phyloP scores from a whole-genome alignment of 2,797 vertebrate genomes.

The Gymnothorax reevesii region DNA sequence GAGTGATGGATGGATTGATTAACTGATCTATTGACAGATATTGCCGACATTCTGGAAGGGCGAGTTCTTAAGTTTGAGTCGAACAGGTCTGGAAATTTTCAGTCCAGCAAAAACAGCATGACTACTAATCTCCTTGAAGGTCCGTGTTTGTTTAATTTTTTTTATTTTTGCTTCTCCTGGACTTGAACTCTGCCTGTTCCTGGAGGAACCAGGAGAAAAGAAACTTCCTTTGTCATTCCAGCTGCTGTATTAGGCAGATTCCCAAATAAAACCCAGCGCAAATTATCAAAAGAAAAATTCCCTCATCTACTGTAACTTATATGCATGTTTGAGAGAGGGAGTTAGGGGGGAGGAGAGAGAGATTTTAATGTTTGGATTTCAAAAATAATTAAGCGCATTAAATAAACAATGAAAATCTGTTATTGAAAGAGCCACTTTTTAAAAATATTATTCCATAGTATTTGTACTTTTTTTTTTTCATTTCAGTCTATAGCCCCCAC shows the following conservation, averaged over 20 bases:
- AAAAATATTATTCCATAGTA: slow-evolving; percentile 1
- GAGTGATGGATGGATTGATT: neutral
- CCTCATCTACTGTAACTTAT: neutral
- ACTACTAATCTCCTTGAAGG: slow-evolving; percentile 55
- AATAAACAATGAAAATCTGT: neutral
- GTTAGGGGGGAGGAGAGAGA: slow-evolving; percentile 64
- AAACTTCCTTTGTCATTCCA: slow-evolving; percentile 75
- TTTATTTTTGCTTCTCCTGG: slow-evolving; percentile 30
- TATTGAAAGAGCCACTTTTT: neutral
- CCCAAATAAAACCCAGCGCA: slow-evolving; percentile 37
- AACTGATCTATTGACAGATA: neutral
- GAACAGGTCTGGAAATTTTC: slow-evolving; percentile 49
- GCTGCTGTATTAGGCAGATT: slow-evolving; percentile 72
- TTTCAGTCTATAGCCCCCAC: slow-evolving; percentile 35
- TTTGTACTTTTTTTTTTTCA: slow-evolving; percentile 45
- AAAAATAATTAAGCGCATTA: neutral
- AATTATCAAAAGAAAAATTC: neutral
- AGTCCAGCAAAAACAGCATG: slow-evolving; percentile 52
- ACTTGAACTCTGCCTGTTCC: slow-evolving; percentile 68
- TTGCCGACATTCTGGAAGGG: neutral
- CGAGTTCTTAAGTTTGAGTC: slow-evolving; percentile 40
- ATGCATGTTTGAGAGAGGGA: slow-evolving; percentile 28
- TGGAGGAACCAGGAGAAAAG: slow-evolving; percentile 72
- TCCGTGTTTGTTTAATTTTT: slow-evolving; percentile 31
- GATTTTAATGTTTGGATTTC: slow-evolving; percentile 44